These are phyloP conservation scores for Magallana ariakensis DNA, from an alignment of 1,140 invertebrate species.

Conservation along the genomic window DNA sequence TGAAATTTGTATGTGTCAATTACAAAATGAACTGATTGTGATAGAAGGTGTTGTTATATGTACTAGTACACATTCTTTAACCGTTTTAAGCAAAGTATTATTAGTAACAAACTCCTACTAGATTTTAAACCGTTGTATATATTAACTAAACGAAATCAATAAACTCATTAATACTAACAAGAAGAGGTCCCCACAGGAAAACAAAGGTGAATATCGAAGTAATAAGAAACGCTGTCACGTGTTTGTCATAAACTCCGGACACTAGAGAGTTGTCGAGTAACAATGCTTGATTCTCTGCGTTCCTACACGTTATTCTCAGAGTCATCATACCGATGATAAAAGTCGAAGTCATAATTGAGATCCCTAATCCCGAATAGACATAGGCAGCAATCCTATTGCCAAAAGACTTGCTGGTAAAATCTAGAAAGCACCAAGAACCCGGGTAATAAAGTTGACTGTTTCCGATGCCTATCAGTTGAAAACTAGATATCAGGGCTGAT, in stretches of 20 bases:
- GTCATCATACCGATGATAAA: neutral
- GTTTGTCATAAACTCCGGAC: neutral
- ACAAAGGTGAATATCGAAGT: neutral
- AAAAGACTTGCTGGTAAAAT: neutral
- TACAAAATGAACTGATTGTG: too few species aligned
- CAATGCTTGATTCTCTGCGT: neutral
- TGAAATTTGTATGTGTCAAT: too few species aligned
- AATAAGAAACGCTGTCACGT: neutral
- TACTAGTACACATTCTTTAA: too few species aligned
- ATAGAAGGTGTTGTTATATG: too few species aligned
- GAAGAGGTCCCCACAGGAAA: neutral
- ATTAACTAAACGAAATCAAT: too few species aligned
- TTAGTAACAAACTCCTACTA: too few species aligned
- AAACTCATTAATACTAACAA: neutral
- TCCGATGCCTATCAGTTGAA: constrained; percentile 28
- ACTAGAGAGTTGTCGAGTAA: neutral
- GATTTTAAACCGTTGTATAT: too few species aligned
- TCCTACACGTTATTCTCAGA: neutral
- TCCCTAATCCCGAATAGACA: neutral
- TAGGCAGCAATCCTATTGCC: neutral
- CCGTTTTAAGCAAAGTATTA: too few species aligned
- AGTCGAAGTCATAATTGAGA: neutral
- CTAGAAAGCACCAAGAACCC: constrained; percentile 29
- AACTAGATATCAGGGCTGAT: neutral
- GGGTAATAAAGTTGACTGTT: constrained; percentile 29